Conservation (phyloP, 2,113 vertebrate species). For the Microtus pennsylvanicus region DNA sequence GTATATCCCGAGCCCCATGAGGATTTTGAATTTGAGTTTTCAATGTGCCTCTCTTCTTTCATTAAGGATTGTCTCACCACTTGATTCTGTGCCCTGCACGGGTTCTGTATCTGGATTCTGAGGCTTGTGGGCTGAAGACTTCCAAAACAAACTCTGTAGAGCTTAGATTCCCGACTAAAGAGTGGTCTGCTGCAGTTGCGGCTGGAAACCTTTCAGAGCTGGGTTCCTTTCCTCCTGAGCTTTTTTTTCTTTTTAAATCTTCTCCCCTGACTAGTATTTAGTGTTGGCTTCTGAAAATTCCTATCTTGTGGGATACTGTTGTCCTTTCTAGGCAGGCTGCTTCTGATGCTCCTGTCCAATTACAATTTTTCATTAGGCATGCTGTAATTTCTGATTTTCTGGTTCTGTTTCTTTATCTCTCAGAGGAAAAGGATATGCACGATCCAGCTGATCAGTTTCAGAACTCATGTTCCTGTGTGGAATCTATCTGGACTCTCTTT, state of each 20-base stretch:
- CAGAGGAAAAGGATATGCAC: background rate
- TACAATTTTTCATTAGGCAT: background rate
- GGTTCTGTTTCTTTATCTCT: slow-evolving; percentile 35
- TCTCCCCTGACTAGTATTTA: background rate
- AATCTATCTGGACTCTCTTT: background rate
- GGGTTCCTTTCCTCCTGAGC: background rate
- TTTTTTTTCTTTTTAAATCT: background rate
- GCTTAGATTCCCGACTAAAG: background rate
- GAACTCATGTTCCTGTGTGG: background rate
- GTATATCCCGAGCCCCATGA: background rate
- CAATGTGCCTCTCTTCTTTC: background rate
- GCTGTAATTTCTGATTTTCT: slow-evolving; percentile 17
- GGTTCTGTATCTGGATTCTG: slow-evolving; percentile 11
- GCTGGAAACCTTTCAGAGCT: background rate
- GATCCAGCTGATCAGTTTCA: background rate
- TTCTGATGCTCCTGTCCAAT: slow-evolving; percentile 12
- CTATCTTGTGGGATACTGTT: background rate
- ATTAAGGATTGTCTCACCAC: background rate
- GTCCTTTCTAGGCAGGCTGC: slow-evolving; percentile 25
- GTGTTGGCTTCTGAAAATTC: slow-evolving; percentile 13
- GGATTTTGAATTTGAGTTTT: background rate
- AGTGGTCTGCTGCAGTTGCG: background rate
- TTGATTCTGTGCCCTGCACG: background rate
- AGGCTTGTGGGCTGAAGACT: slow-evolving; percentile 19
- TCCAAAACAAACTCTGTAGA: slow-evolving; percentile 12